Evolutionary conservation across 2,797 vertebrate genomes (phyloP), one percentile per base, ranked within the genome.

Genomic region (Odontamblyopus rebecca): DNA sequence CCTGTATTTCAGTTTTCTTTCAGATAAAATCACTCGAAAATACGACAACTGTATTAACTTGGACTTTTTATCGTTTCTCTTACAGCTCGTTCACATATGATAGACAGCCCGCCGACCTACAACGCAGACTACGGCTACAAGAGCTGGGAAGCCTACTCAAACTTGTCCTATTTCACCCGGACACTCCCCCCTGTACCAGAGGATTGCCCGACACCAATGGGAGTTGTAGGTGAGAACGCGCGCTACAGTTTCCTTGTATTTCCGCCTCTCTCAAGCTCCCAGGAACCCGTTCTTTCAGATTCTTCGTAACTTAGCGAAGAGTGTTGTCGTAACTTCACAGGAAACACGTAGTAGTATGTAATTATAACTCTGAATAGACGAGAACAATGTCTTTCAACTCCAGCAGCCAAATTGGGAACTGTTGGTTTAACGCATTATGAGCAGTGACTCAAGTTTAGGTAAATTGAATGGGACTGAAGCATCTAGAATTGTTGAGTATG

Each of bases 101-200:
- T 99, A 57, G 97, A 97, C n/a, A 99, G 98, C 70, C 98, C 98
- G 0, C 96, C 98, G n/a, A 97, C 95, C 23, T 99, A 93, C 63
- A 99, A 99, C 4, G 90, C 87, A 0, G 92, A 96, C 53, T 98
- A 98, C 7, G 85, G 18, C 69, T 99, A 98, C 88, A 98, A 97
- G 85, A 98, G 73, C 89, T 99, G 98, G 98, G 98, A 99, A 91
- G 95, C 95, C n/a, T 99, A 95, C 75, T 96, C 97, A 48, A 99
- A 99, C 77, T 89, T 99, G 60, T 97, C 96, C 11, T 99, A 98
- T 76, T 99, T 96, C 12, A 97, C 98, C 0, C 94, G 98, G 77
- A 90, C 87, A n/a, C 94, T 99, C 51, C 97, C 98, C 35, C 97
- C 98, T 0, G 96, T 99, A 48, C 88, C 93, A 0, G 82, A 92